Percentiles rank a stretch among this genome's conserved stretches.
Conservation (phyloP, 2,888 invertebrate species). For the Torymus tubicola region DNA sequence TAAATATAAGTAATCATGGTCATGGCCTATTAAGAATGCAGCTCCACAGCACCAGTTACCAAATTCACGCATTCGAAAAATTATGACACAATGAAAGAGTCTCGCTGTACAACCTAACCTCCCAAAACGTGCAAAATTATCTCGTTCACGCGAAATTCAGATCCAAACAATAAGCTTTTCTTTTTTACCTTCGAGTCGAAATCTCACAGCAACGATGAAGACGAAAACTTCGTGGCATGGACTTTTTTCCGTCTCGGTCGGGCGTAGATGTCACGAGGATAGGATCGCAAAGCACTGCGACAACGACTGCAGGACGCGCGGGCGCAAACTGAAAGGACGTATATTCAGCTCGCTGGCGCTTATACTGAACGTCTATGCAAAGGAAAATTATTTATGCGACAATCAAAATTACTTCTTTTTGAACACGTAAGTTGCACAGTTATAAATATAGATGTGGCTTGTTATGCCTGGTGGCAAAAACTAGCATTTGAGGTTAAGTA, state of each 20-base stretch:
- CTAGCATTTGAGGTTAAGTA: conserved; percentile 17
- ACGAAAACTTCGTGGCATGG: not conserved
- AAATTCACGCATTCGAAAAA: conserved; percentile 33
- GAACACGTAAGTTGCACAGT: not conserved
- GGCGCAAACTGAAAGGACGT: not conserved
- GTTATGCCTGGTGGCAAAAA: not conserved
- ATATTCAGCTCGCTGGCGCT: not conserved
- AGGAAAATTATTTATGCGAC: not conserved
- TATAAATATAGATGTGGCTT: not conserved
- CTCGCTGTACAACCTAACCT: conserved; percentile 15
- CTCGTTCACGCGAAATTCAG: conserved; percentile 9
- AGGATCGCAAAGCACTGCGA: not conserved
- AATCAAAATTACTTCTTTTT: not conserved
- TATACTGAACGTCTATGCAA: conserved; percentile 8
- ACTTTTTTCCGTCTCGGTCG: not conserved
- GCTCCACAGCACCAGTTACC: not conserved
- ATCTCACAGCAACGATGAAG: conserved; percentile 8
- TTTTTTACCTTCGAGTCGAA: no score
- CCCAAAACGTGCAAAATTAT: conserved; percentile 6
- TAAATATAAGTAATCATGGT: no score
- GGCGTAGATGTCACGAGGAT: not conserved
- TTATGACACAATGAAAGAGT: conserved; percentile 28
- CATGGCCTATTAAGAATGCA: no score
- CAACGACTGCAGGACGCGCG: not conserved
- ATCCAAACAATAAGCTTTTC: not conserved